phyloP scores from a whole-genome alignment of 1,140 invertebrate genomes.

The Drosophila kepulauana region DNA sequence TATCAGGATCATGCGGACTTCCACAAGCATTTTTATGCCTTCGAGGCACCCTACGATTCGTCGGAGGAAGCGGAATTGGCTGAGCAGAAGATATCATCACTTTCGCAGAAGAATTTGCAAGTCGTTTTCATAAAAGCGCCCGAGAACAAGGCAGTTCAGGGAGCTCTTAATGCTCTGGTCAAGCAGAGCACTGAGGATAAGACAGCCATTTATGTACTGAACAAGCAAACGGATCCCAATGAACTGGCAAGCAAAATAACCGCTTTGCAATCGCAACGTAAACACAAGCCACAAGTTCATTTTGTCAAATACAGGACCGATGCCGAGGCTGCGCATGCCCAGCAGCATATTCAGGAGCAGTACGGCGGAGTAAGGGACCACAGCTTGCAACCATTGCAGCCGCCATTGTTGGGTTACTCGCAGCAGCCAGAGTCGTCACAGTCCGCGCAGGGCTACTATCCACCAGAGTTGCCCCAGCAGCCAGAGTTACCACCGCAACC shows the following conservation, averaged over 20 bases:
- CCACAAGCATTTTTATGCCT: slow-evolving; percentile 78
- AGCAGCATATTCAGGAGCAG: slow-evolving; percentile 76
- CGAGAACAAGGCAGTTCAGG: slow-evolving; percentile 72
- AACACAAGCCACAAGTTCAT: slow-evolving; percentile 76
- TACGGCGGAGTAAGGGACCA: slow-evolving; percentile 48
- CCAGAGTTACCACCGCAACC: background rate
- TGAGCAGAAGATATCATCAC: slow-evolving; percentile 45
- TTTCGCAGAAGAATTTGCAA: slow-evolving; percentile 71
- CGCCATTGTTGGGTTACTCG: slow-evolving; percentile 52
- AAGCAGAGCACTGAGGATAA: slow-evolving; percentile 75
- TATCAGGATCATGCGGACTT: slow-evolving; percentile 54
- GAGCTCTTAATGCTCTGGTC: slow-evolving; percentile 65
- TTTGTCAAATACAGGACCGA: slow-evolving; percentile 83
- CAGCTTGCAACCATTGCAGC: slow-evolving; percentile 22
- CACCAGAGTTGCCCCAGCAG: background rate
- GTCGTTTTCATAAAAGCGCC: slow-evolving; percentile 81
- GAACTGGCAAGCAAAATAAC: slow-evolving; percentile 75
- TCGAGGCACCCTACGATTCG: slow-evolving; percentile 67
- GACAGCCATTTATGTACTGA: slow-evolving; percentile 79
- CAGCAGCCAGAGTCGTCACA: slow-evolving; percentile 11
- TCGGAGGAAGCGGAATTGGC: slow-evolving; percentile 53
- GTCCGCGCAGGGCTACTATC: background rate
- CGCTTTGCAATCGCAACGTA: slow-evolving; percentile 46
- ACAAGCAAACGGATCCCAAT: slow-evolving; percentile 74
- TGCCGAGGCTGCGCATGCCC: slow-evolving; percentile 74